Base-by-base conservation (phyloP, 2,888 invertebrate genomes). In the Sinhomidia bicolor region DNA sequence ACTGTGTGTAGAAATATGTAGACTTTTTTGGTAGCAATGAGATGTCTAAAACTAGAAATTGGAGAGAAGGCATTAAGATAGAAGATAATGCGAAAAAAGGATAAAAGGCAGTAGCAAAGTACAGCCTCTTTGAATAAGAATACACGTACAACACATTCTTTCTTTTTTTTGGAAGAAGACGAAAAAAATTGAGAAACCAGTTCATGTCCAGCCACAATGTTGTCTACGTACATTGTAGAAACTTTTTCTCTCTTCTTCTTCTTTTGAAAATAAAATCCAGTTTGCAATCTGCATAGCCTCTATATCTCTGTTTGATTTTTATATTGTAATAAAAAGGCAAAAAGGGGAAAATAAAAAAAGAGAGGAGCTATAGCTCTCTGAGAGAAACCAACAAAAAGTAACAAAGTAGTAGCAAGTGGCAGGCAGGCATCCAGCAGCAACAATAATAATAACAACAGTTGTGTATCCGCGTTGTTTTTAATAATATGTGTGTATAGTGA, bases 121-220 rank as follows among this genome's bases (percentile, higher is more conserved):
- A 41, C 20, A 47, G 23, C 17, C 17, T 74, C 36, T 20, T 68
- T 62, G 1, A 6, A 62, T 1, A 14, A 47, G 44, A 12, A 47
- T 47, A 26, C 17, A 41, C 41, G 68, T 17, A 41, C 7, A 17
- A 17, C 12, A 76, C 51, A 76, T 76, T 76, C 23, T 47, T 14
- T 44, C 2, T 29, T 17, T 5, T 71, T 71, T 20, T 71, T 71
- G 17, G 9, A 20, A 23, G 60, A 80, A 51, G 20, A 26, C 14
- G 26, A 51, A 84, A 71, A 54, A 85, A 85, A 85, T 74, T 85
- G 76, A 76, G 84, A 85, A 85, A 85, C 84, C 84, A 85, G 84
- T 85, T 85, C 84, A 85, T 85, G 84, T 85, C 84, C 84, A 85
- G 84, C 60, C 76, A 78, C 84, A 76, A 78, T 85, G 62, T 76